Percentiles rank a stretch among this genome's conserved stretches.
These are phyloP conservation scores for Helicoverpa assulta DNA, from an alignment of 2,888 invertebrate species.

Conservation along the genomic window DNA sequence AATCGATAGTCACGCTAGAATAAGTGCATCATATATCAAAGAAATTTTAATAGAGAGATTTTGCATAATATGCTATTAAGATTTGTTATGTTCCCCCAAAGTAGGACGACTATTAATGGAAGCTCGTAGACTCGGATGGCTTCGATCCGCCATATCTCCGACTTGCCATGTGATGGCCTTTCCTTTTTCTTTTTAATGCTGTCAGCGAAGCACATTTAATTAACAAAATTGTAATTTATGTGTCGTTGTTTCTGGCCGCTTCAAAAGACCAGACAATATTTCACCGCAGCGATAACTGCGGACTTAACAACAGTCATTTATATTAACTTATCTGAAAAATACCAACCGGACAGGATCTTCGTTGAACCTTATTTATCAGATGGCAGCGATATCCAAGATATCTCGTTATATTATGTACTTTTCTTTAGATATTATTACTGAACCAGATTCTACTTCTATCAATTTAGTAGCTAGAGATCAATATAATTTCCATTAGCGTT, in stretches of 20 bases:
- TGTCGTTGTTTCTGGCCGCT: constrained; percentile 34
- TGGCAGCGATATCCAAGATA: constrained; percentile 46
- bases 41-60: constrained; percentile 38
- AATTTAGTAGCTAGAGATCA: constrained; percentile 18
- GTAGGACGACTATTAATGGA: constrained; percentile 32
- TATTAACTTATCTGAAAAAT: constrained; percentile 54
- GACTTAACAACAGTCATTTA: constrained; percentile 57
- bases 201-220: constrained; percentile 52
- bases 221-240: constrained; percentile 58
- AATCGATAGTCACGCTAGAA: constrained; percentile 66
- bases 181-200: constrained; percentile 47
- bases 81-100: constrained; percentile 27
- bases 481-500: constrained; percentile 46
- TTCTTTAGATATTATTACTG: constrained; percentile 20
- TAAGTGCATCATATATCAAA: constrained; percentile 48
- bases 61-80: constrained; percentile 39
- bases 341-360: constrained; percentile 48
- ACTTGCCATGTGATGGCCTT: constrained; percentile 40
- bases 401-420: constrained; percentile 41
- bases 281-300: constrained; percentile 51
- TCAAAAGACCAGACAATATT: constrained; percentile 51
- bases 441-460: constrained; percentile 15
- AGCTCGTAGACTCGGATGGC: constrained; percentile 23
- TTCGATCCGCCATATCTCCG: constrained; percentile 28
- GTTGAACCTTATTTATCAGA: constrained; percentile 51